phyloP scores from a whole-genome alignment of 2,888 invertebrate species.

The Siphlonurus alternatus region DNA sequence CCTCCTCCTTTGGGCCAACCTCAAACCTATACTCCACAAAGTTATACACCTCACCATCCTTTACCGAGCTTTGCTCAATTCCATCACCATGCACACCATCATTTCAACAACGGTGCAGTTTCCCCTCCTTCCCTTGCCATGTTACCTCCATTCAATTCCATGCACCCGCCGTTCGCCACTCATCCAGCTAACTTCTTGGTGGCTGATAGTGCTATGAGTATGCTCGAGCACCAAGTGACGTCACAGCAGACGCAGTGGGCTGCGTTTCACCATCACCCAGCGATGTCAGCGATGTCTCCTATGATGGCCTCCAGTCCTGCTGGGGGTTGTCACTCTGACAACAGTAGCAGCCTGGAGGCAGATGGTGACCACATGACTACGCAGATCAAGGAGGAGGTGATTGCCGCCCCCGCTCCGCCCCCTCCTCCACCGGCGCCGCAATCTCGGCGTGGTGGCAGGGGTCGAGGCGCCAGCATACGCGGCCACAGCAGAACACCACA shows the following conservation, averaged over 20 bases:
- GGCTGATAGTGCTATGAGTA: background rate
- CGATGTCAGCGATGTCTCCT: conserved; percentile 26
- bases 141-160: conserved; percentile 4
- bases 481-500: conserved; percentile 17
- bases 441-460: conserved; percentile 18
- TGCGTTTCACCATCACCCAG: conserved; percentile 20
- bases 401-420: conserved; percentile 12
- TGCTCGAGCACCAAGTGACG: background rate
- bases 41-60: conserved; percentile 27
- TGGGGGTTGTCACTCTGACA: conserved; percentile 24
- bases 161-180: conserved; percentile 24
- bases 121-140: background rate
- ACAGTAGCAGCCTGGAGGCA: conserved; percentile 27
- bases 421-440: conserved; percentile 21
- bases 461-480: conserved; percentile 23
- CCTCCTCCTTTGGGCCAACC: conserved; percentile 18
- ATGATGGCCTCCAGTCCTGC: conserved; percentile 21
- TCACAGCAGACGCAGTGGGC: background rate
- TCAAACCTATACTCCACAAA: background rate
- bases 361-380: background rate
- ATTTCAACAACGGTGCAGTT: background rate
- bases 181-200: conserved; percentile 1
- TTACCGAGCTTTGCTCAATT: conserved; percentile 50
- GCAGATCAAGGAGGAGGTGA: conserved; percentile 6
- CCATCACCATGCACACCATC: conserved; percentile 32